phyloP scores from a whole-genome alignment of 1,140 invertebrate genomes.

The Pseudomyrmex cubaensis region DNA sequence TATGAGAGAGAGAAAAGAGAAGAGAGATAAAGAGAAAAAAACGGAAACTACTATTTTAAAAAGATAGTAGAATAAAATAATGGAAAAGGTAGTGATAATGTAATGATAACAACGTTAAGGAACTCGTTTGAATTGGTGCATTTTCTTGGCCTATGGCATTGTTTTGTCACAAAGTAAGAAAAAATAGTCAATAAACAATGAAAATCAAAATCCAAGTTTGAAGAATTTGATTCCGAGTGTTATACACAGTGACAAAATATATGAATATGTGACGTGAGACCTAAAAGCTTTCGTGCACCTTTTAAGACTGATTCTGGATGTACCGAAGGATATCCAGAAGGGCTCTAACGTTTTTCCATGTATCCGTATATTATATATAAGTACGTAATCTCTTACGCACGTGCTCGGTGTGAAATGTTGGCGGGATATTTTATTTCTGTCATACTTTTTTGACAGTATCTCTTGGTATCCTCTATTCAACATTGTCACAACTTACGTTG shows the following conservation, averaged over 20 bases:
- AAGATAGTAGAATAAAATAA: conserved; percentile 28
- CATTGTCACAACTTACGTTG: conserved; percentile 13
- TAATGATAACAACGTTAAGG: conserved; percentile 52
- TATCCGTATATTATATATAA: conserved; percentile 47
- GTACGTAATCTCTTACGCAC: conserved; percentile 46
- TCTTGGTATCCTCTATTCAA: conserved; percentile 31
- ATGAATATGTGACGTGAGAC: conserved; percentile 24
- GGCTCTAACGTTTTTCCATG: conserved; percentile 53
- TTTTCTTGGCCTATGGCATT: conserved; percentile 65
- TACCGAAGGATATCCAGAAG: conserved; percentile 33
- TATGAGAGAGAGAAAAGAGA: conserved; percentile 19
- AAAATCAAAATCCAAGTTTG: conserved; percentile 28
- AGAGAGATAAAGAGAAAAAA: conserved; percentile 41
- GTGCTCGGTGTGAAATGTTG: conserved; percentile 24
- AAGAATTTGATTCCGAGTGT: conserved; percentile 18
- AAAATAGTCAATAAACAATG: conserved; percentile 44
- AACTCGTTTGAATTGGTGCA: conserved; percentile 48
- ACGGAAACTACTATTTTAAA: conserved; percentile 60
- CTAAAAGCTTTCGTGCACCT: conserved; percentile 51
- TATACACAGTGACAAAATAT: conserved; percentile 34
- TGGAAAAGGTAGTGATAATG: conserved; percentile 37
- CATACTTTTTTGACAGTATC: background rate
- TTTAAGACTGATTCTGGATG: conserved; percentile 51
- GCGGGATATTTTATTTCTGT: conserved; percentile 14
- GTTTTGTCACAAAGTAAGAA: conserved; percentile 30